A percentile compares a stretch with the other conserved stretches of the same genome.
Evolutionary conservation across 2,888 invertebrate genomes (phyloP).

Genomic region (Aleiodes alternator): DNA sequence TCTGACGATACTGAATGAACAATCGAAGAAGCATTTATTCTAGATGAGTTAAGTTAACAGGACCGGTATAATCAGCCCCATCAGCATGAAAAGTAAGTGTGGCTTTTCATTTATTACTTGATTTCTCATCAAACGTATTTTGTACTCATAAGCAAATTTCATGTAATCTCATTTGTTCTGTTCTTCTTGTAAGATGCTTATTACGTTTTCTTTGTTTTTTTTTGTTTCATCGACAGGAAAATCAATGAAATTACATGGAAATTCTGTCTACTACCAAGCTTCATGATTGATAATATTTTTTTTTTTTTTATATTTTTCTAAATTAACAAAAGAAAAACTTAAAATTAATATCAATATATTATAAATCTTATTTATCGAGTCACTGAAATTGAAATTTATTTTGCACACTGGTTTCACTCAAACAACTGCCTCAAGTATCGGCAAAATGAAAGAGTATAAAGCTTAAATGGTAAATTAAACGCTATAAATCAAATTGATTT

Average conservation of each 20-base stretch:
- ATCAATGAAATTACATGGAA: slow-evolving; percentile 5
- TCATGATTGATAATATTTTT: no score
- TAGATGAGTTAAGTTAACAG: slow-evolving; percentile 39
- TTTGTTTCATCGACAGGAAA: not conserved
- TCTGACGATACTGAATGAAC: slow-evolving; percentile 19
- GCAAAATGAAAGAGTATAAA: slow-evolving; percentile 46
- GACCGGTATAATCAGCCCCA: slow-evolving; percentile 49
- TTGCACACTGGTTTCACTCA: slow-evolving; percentile 43
- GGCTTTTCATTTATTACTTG: slow-evolving; percentile 27
- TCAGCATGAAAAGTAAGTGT: slow-evolving; percentile 42
- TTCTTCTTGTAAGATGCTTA: not conserved
- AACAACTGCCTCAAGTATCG: slow-evolving; percentile 41
- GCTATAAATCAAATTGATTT: slow-evolving; percentile 28
- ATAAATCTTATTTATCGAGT: slow-evolving; percentile 20
- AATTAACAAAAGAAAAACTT: slow-evolving; percentile 32
- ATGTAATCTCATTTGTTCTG: no score
- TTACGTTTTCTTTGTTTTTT: not conserved
- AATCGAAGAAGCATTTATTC: not conserved
- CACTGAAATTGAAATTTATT: slow-evolving; percentile 14
- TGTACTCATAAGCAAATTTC: slow-evolving; percentile 49
- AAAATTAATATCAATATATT: slow-evolving; percentile 7
- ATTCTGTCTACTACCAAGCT: no score
- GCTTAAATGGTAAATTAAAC: slow-evolving; percentile 49
- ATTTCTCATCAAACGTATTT: slow-evolving; percentile 44
- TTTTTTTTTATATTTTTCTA: slow-evolving; percentile 17